These are phyloP conservation scores for Cylas formicarius DNA, from an alignment of 1,140 invertebrate genomes.

Conservation along the genomic window DNA sequence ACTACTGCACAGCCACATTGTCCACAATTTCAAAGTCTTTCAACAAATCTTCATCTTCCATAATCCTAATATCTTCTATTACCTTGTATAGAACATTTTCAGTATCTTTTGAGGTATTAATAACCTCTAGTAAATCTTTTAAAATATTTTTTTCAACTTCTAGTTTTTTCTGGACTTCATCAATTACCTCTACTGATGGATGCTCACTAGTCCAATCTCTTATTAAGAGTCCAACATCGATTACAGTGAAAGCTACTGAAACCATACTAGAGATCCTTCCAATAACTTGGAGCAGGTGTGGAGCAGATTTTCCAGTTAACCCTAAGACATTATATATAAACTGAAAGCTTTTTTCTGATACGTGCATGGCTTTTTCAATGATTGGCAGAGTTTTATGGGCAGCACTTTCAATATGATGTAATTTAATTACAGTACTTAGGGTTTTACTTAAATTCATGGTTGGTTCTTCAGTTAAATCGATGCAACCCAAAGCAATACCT, in stretches of 20 bases:
- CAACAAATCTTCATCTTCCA: constrained; percentile 18
- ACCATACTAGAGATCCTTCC: constrained; percentile 13
- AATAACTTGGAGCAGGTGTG: neutral
- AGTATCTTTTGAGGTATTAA: constrained; percentile 5
- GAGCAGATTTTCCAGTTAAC: constrained; percentile 15
- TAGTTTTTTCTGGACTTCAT: constrained; percentile 14
- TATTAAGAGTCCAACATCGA: constrained; percentile 19
- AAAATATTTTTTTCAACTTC: constrained; percentile 19
- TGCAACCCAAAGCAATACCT: constrained; percentile 24
- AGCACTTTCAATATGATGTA: constrained; percentile 19
- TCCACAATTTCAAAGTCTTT: constrained; percentile 22
- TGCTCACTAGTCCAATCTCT: constrained; percentile 23
- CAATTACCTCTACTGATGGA: constrained; percentile 20
- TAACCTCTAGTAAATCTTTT: constrained; percentile 14
- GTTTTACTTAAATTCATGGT: constrained; percentile 16
- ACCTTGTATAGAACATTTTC: constrained; percentile 15
- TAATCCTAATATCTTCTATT: constrained; percentile 18
- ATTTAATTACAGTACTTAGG: constrained; percentile 18
- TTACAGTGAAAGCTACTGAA: constrained; percentile 21
- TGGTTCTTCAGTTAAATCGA: constrained; percentile 23
- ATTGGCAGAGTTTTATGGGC: constrained; percentile 20
- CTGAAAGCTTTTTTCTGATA: constrained; percentile 24
- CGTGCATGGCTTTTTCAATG: constrained; percentile 23
- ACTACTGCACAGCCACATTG: no score
- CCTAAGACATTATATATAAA: constrained; percentile 23